phyloP scores from a whole-genome alignment of 2,113 vertebrate species.

The Chelonoidis abingdonii region DNA sequence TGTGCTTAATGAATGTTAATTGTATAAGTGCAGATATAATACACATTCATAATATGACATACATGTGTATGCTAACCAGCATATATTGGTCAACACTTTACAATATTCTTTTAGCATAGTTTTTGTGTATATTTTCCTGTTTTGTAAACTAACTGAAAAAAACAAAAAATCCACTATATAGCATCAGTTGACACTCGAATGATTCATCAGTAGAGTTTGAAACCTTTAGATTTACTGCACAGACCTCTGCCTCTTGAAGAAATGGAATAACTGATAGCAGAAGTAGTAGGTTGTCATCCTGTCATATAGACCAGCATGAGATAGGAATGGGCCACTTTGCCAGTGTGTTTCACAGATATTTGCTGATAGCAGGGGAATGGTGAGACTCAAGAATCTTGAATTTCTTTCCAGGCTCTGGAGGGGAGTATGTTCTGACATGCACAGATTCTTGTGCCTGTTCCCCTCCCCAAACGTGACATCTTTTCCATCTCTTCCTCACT shows the following conservation, averaged over 20 bases:
- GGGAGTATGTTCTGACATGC: not conserved
- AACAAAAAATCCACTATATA: too few relatives aligned
- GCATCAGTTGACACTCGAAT: not conserved
- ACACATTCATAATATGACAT: not conserved
- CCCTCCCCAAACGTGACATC: not conserved
- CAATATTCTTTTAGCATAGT: not conserved
- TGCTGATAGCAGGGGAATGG: not conserved
- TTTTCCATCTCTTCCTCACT: not conserved
- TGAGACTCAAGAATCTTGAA: not conserved
- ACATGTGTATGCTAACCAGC: not conserved
- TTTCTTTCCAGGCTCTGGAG: not conserved
- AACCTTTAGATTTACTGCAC: not conserved
- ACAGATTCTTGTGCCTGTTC: not conserved
- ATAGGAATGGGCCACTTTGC: not conserved
- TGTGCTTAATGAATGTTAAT: too few relatives aligned
- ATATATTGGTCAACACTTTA: not conserved
- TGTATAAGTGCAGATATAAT: too few relatives aligned
- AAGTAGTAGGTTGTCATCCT: not conserved
- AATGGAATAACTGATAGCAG: too few relatives aligned
- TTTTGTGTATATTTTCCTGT: not conserved
- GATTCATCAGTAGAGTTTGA: not conserved
- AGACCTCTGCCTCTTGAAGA: not conserved
- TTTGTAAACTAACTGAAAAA: too few relatives aligned
- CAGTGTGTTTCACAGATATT: not conserved
- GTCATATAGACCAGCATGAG: not conserved